Evolutionary conservation across 2,113 vertebrate genomes (phyloP), one percentile per base, ranked within the genome.

Genomic region (Bathybates hornii): DNA sequence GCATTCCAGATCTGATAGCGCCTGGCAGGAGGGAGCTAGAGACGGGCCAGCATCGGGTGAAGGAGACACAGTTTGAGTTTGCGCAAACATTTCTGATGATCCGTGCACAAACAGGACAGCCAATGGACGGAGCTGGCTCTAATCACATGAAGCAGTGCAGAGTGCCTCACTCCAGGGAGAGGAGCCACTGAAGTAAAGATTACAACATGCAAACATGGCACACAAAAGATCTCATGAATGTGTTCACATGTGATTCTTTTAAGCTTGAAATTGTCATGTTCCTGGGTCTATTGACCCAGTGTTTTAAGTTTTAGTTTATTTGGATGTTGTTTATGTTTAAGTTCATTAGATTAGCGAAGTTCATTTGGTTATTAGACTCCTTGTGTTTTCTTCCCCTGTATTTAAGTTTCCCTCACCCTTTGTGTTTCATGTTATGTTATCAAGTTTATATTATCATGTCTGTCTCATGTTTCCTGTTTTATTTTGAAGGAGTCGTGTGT

Each of bases 1-100:
- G 17, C 27, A 9, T 86, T 93, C 88, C 89, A 94, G 86, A 84
- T 91, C 90, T 87, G 41, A 87, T 38, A 45, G 88, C 59, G 71
- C 83, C 66, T 86, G 82, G 81, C 48, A 8, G 88, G 92, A 45
- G 80, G 71, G 63, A 87, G 87, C 38, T 14, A 4, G 61, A 85
- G 54, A 86, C 6, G 71, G 87, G 88, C 90, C 84, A 82, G 83
- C 9, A 2, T 14, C 7, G 73, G 87, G 86, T 93, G 89, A 92
- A 93, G 89, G 92, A 92, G 91, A 89, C 57, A 88, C 92, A 90
- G 89, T 90, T 86, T 87, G 87, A 88, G 59, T 27, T 4, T 9
- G 56, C 56, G 53, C 32, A 68, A 90, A 43, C 54, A 82, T 90
- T 91, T 90, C 80, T 89, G 91, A 93, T 89, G 89, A 92, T 90